Conservation (phyloP, 2,113 vertebrate genomes). For the Steatornis caripensis region DNA sequence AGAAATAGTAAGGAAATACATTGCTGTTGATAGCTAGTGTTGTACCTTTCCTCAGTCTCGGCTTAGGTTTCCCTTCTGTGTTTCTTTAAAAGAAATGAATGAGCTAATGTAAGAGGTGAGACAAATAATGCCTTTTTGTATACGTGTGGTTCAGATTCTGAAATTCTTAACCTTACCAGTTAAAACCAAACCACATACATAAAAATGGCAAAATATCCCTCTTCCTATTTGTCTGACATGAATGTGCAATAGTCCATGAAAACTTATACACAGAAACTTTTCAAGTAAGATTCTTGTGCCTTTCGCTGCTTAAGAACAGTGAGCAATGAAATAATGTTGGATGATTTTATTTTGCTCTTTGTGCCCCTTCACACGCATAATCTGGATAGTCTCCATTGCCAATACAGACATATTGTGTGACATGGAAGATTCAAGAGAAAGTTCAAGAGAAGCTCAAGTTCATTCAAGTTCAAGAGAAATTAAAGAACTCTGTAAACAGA, state of each 20-base stretch:
- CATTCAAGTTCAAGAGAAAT: background rate
- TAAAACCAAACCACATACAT: background rate
- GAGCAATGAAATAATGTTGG: background rate
- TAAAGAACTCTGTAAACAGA: background rate
- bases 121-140: background rate
- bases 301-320: background rate
- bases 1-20: background rate
- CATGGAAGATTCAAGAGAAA: background rate
- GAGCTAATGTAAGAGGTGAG: background rate
- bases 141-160: background rate
- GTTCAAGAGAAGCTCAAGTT: background rate
- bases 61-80: background rate
- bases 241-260: background rate
- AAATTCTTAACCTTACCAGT: background rate
- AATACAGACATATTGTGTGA: background rate
- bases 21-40: background rate
- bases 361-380: background rate
- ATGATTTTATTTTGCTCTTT: background rate
- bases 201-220: background rate
- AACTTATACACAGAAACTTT: background rate
- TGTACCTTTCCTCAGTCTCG: background rate
- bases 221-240: background rate
- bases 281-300: background rate
- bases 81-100: background rate
- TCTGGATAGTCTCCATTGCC: background rate